Base-by-base conservation (phyloP, 2,113 vertebrate species). In the Columba livia region DNA sequence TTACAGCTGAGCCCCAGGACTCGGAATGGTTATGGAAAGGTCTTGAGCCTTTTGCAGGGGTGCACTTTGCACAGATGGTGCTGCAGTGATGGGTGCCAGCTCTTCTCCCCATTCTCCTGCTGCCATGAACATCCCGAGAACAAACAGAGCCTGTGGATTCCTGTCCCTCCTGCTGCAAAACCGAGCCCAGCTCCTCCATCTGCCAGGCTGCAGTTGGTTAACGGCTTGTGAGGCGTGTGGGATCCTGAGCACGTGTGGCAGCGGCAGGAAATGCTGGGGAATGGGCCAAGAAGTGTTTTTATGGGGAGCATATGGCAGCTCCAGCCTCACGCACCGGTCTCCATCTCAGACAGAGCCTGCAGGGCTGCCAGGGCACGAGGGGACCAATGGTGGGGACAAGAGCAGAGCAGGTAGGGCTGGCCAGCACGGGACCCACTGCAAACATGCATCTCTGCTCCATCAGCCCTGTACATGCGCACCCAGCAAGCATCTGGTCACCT, bases 151-250 rank as follows among this genome's bases (percentile, higher is more conserved):
- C 57, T 29, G 29, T 81, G 88, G 83, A 86, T 85, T 79, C 78
- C 81, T 85, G 61, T 61, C 60, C 88, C 72, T 80, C 48, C 94
- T 58, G 12, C 91, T 77, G 81, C 81, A 72, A 12, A 69, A 9
- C 71, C 15, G 1, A 67, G 81, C 89, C 84, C 1, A 0, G 89
- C 91, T 96, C 71, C 71, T 94, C 96, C 96, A 96, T 97, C 95
- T 97, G 95, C 89, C 4, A 8, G 94, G 74, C 89, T 97, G 93
- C 95, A 96, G 81, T 88, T 88, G 89, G 91, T 47, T 78, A 96
- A 28, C 11, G 74, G 58, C 78, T 89, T 89, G 94, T 0, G 36
- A 95, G 85, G 79, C 89, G 48, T 88, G 94, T 96, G 96, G 91
- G 89, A 94, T 95, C 91, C 79, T 72, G 40, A 62, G 89, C 89